Conservation (phyloP, 2,113 vertebrate genomes). For the Pelvicachromis taeniatus region DNA sequence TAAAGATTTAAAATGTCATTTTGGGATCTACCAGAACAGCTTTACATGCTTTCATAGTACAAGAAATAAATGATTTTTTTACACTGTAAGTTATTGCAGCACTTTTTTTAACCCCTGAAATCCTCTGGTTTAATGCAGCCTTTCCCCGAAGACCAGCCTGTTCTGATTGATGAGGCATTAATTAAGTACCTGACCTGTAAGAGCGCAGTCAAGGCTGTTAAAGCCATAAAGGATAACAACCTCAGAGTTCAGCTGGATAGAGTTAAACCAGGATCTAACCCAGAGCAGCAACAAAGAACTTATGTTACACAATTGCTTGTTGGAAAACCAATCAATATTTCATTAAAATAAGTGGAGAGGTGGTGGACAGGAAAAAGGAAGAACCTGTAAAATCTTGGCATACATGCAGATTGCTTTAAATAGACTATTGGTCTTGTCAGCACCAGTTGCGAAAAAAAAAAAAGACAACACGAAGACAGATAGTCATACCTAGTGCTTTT, state of each 20-base stretch:
- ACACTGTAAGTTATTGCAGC: not conserved
- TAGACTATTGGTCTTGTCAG: not conserved
- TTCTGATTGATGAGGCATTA: not conserved
- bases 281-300: not conserved
- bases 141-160: not conserved
- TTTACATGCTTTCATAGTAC: not conserved
- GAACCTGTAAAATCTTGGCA: not conserved
- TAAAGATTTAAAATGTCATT: not conserved
- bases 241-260: not conserved
- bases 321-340: not conserved
- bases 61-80: accelerated
- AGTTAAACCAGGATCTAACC: not conserved
- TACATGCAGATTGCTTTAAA: not conserved
- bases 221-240: not conserved
- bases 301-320: not conserved
- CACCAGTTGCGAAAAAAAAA: accelerated
- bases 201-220: not conserved
- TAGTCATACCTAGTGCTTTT: not conserved
- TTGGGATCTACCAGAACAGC: not conserved
- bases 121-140: not conserved
- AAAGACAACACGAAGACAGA: not conserved
- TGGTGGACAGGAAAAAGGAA: not conserved
- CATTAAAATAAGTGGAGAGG: not conserved
- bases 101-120: not conserved
- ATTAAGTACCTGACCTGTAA: not conserved